Evolutionary conservation across 35 echinoderm and acorn worm species (phyloP).

Genomic region (Apostichopus californicus): DNA sequence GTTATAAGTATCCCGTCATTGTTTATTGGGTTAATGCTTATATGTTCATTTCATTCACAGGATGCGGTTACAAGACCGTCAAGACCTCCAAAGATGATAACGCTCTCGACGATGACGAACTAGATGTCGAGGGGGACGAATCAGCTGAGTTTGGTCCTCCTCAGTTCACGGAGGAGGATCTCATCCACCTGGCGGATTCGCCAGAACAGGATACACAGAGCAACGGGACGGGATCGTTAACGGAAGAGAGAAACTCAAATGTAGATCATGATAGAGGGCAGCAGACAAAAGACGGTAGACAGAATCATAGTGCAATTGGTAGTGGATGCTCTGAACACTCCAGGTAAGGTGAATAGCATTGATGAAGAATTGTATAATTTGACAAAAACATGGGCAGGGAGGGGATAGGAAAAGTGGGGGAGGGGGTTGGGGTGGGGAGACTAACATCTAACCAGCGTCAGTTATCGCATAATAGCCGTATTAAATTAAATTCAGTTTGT

Average conservation of each 20-base stretch:
- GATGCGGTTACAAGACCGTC: conserved; percentile 67
- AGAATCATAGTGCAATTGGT: conserved; percentile 5
- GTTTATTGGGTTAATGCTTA: no score
- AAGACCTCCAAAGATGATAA: conserved; percentile 61
- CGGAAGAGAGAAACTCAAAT: conserved; percentile 42
- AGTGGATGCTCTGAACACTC: not conserved
- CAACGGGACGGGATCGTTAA: not conserved
- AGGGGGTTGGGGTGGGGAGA: no score
- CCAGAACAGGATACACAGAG: not conserved
- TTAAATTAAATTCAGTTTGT: no score
- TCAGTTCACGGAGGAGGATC: conserved; percentile 69
- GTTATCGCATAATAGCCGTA: no score
- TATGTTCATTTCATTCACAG: conserved; percentile 10
- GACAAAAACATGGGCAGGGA: no score
- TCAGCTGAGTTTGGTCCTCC: conserved; percentile 64
- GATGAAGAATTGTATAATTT: no score
- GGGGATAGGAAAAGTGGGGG: no score
- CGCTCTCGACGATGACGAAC: conserved; percentile 33
- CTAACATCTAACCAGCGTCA: no score
- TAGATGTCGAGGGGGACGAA: conserved; percentile 84
- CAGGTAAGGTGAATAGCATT: not conserved
- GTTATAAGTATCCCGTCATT: no score
- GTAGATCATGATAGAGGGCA: conserved; percentile 43
- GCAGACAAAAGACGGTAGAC: not conserved
- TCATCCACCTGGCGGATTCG: conserved; percentile 49